Conservation (phyloP, 2,797 vertebrate species). For the Ptychobarbus kaznakovi region DNA sequence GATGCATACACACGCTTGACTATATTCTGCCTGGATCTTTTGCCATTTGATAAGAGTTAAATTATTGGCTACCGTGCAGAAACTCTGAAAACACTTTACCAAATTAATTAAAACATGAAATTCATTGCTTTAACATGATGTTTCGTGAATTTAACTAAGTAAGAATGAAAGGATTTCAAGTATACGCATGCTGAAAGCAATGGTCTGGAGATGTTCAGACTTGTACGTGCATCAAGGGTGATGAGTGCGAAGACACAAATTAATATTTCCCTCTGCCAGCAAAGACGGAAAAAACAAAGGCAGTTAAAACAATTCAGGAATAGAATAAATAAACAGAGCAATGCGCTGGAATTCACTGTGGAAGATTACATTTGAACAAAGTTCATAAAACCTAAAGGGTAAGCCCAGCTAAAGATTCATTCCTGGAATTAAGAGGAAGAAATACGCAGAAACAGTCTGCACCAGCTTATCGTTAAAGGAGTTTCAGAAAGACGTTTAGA, state of each 20-base stretch:
- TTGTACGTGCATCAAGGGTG: slow-evolving; percentile 41
- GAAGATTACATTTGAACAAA: slow-evolving; percentile 66
- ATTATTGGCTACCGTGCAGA: not conserved
- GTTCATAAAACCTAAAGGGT: slow-evolving; percentile 52
- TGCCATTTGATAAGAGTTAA: not conserved
- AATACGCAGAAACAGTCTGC: not conserved
- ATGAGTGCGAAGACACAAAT: slow-evolving; percentile 41
- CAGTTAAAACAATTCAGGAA: slow-evolving; percentile 49
- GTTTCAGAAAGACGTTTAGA: not conserved
- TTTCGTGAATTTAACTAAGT: not conserved
- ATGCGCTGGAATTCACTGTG: slow-evolving; percentile 48
- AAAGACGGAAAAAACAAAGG: slow-evolving; percentile 2
- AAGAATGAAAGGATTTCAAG: not conserved
- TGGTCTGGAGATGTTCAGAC: slow-evolving; percentile 38
- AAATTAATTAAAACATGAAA: not conserved
- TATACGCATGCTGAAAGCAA: slow-evolving; percentile 3
- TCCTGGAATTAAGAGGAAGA: not conserved
- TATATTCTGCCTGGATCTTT: not conserved
- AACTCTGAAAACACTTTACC: not conserved
- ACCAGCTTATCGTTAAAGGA: not conserved
- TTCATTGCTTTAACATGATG: not conserved
- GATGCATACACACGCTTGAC: not conserved
- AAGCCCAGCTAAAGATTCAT: slow-evolving; percentile 24
- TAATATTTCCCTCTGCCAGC: slow-evolving; percentile 55
- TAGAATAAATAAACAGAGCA: slow-evolving; percentile 60